phyloP scores from a whole-genome alignment of 2,113 vertebrate species.

The Gallinago jamesoni region DNA sequence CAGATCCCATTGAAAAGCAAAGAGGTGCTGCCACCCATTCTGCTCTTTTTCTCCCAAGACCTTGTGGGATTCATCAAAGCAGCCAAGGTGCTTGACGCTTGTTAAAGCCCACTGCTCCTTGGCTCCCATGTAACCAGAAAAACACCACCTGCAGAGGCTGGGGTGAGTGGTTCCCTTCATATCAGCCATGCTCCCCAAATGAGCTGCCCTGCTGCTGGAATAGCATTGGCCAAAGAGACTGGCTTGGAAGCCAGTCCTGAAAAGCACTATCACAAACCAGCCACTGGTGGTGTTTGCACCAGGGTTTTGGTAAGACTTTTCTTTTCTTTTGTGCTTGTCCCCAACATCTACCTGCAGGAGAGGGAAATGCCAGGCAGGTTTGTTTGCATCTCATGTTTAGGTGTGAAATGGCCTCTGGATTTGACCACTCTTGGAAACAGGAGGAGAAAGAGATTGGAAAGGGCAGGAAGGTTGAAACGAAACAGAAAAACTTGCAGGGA shows the following conservation, averaged over 20 bases:
- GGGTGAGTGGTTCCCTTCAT: background rate
- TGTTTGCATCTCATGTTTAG: background rate
- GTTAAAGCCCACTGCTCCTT: background rate
- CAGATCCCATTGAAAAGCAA: background rate
- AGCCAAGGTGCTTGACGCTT: accelerated
- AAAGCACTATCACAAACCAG: background rate
- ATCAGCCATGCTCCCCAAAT: background rate
- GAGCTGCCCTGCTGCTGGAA: background rate
- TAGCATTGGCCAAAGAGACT: background rate
- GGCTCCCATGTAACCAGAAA: background rate
- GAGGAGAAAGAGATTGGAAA: background rate
- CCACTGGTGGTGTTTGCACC: background rate
- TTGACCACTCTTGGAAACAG: background rate
- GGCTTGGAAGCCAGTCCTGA: background rate
- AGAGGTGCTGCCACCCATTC: background rate
- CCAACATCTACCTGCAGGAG: background rate
- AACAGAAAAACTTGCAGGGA: background rate
- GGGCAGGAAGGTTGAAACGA: background rate
- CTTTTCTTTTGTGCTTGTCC: background rate
- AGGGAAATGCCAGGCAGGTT: background rate
- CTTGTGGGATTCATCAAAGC: background rate
- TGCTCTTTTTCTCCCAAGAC: background rate
- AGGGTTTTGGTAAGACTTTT: background rate
- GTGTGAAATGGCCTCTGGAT: background rate
- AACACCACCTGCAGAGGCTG: background rate